Percentiles rank a stretch among this genome's conserved stretches.
These are phyloP conservation scores for Drosophila buzzatii DNA, from an alignment of 2,888 invertebrate species.

Conservation along the genomic window DNA sequence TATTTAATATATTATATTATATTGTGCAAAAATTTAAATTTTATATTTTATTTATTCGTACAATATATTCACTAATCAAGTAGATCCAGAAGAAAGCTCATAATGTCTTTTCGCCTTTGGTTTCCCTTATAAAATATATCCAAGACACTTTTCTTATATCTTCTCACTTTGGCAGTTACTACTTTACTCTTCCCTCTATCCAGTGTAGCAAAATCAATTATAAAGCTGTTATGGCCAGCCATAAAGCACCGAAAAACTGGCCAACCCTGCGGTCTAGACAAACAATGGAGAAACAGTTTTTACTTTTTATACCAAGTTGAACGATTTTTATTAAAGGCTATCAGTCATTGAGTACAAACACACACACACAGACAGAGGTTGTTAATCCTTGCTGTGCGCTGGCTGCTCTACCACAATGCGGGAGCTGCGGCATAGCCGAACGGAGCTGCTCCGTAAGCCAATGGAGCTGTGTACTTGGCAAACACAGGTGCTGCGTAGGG, in stretches of 20 bases:
- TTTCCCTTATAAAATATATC: not conserved
- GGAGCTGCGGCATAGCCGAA: slow-evolving; percentile 61
- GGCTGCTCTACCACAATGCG: slow-evolving; percentile 58
- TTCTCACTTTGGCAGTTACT: too few relatives aligned
- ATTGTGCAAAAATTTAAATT: too few relatives aligned
- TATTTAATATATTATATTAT: too few relatives aligned
- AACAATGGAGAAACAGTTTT: slow-evolving; percentile 39
- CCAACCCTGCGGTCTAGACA: slow-evolving; percentile 22
- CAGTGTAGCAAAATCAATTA: slow-evolving; percentile 1
- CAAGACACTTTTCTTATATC: not conserved
- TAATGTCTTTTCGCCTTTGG: too few relatives aligned
- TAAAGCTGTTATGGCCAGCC: not conserved
- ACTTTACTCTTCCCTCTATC: not conserved
- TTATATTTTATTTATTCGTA: too few relatives aligned
- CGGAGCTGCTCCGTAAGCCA: slow-evolving; percentile 60
- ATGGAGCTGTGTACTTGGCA: slow-evolving; percentile 56
- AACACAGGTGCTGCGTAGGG: slow-evolving; percentile 53
- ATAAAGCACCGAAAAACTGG: not conserved
- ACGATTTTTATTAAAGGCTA: slow-evolving; percentile 73
- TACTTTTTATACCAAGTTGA: slow-evolving; percentile 44
- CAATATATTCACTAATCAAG: too few relatives aligned
- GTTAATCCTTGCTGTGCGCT: slow-evolving; percentile 42
- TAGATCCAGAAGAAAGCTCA: too few relatives aligned
- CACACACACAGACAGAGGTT: slow-evolving; percentile 39
- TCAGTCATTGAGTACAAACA: slow-evolving; percentile 64